A percentile compares a stretch with the other conserved stretches of the same genome.
Conservation (phyloP, 2,797 vertebrate genomes). For the Lepilemur ruficaudatus region DNA sequence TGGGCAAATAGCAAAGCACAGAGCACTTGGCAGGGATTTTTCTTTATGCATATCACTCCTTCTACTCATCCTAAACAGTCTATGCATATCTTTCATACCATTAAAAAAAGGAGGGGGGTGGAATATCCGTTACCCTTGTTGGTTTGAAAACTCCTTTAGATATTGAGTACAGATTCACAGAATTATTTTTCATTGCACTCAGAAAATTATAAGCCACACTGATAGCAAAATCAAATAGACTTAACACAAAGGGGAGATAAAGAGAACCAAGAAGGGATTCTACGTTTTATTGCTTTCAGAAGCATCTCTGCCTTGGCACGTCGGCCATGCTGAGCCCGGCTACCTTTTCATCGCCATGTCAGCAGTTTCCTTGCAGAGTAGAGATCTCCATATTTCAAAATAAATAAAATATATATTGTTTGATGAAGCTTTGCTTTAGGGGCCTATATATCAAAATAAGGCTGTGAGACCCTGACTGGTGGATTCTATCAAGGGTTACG, state of each 20-base stretch:
- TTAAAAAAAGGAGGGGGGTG: slow-evolving; percentile 42
- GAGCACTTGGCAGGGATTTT: slow-evolving; percentile 71
- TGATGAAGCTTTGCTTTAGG: slow-evolving; percentile 29
- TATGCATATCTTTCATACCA: slow-evolving; percentile 66
- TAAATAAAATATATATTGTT: slow-evolving; percentile 59
- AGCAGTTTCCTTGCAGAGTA: slow-evolving; percentile 55
- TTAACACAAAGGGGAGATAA: slow-evolving; percentile 72
- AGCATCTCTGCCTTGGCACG: slow-evolving; percentile 62
- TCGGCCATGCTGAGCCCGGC: slow-evolving; percentile 54
- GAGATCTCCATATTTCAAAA: slow-evolving; percentile 62
- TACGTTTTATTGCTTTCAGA: slow-evolving; percentile 72
- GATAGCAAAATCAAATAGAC: slow-evolving; percentile 72
- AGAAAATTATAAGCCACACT: slow-evolving; percentile 65
- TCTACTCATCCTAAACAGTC: slow-evolving; percentile 60
- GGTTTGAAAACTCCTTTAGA: slow-evolving; percentile 69
- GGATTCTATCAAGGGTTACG: neutral
- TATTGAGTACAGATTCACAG: slow-evolving; percentile 73
- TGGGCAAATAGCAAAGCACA: slow-evolving; percentile 69
- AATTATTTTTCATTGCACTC: slow-evolving; percentile 77
- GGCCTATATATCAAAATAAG: neutral
- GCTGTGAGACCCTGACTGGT: slow-evolving; percentile 28
- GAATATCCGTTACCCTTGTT: slow-evolving; percentile 53
- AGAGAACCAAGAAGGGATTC: slow-evolving; percentile 75
- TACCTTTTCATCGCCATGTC: slow-evolving; percentile 31
- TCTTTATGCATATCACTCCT: slow-evolving; percentile 54